Base-by-base conservation (phyloP, 2,113 vertebrate genomes). In the Gobius niger region DNA sequence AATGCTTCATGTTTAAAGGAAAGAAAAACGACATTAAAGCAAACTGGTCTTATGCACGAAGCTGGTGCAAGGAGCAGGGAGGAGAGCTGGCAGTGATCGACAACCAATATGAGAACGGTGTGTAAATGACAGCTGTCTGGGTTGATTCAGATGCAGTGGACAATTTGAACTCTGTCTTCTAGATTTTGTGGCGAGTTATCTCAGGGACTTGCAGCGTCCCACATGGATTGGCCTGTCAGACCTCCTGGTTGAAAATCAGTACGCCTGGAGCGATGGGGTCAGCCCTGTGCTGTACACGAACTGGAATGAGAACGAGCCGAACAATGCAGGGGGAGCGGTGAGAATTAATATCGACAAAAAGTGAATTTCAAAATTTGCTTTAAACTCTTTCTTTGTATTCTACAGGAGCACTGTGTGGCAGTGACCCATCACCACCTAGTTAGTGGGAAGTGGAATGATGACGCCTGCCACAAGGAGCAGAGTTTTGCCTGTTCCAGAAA, bases 141-240 rank as follows among this genome's bases (percentile, higher is more conserved):
- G 14, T 60, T 44, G 9, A 16, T 60, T 9, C 8, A 41, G 1
- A 8, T 41, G 16, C 52, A 54, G 18, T n/a, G 14, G 14, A 16
- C 15, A 59, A 19, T 24, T 63, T 18, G 18, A 13, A 63, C 14
- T 10, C 1, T 64, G 44, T 61, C 47, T 42, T 71, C 7, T 68
- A 93, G 92, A 93, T 75, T 92, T 93, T 82, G 90, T 94, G 47
- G 62, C 92, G 0, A 94, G 93, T 80, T 92, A 93, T 75, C 85
- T 93, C 59, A 88, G 71, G 74, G 91, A 92, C 61, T 56, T 92
- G 63, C 0, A 71, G 59, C 51, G 44, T 2, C 83, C 91, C 0
- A 76, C 86, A 1, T 93, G 93, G 93, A 93, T 94, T 4, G 93
- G 93, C 12, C 69, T 93, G 60, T 91, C 91, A 0, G 93, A 93